phyloP scores from a whole-genome alignment of 2,797 vertebrate species.

The Myotis planiceps region DNA sequence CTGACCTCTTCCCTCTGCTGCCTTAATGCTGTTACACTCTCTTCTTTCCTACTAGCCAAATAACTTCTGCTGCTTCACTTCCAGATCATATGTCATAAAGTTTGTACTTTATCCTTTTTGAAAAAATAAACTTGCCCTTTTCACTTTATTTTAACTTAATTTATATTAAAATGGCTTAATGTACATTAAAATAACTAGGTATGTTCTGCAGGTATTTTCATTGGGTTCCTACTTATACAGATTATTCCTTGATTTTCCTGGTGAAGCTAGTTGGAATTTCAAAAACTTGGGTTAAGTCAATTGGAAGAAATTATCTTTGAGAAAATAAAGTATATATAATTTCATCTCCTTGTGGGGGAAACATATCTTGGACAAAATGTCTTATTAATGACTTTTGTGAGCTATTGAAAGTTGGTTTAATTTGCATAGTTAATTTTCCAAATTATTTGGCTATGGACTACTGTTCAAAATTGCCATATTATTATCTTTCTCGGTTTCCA shows the following conservation, averaged over 20 bases:
- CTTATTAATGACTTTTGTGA: not conserved
- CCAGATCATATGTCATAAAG: not conserved
- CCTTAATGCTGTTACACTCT: not conserved
- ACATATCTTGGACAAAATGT: not conserved
- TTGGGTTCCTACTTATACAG: not conserved
- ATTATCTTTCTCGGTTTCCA: not conserved
- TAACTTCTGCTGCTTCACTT: slow-evolving; percentile 38
- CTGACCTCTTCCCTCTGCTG: not conserved
- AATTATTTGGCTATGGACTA: not conserved
- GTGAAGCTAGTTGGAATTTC: slow-evolving; percentile 2
- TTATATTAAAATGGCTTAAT: slow-evolving; percentile 16
- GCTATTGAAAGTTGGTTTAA: slow-evolving; percentile 24
- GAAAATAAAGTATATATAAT: slow-evolving; percentile 26
- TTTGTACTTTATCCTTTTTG: slow-evolving; percentile 9
- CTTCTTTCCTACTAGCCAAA: not conserved
- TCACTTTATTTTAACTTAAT: not conserved
- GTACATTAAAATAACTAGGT: slow-evolving; percentile 38
- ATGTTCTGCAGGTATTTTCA: slow-evolving; percentile 15
- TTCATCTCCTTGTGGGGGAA: not conserved
- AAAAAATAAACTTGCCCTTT: not conserved
- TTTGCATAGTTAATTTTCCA: slow-evolving; percentile 28
- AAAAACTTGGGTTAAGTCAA: slow-evolving; percentile 42
- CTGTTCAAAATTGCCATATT: slow-evolving; percentile 25
- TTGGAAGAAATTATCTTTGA: slow-evolving; percentile 8
- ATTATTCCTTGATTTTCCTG: slow-evolving; percentile 30